A percentile compares a stretch with the other conserved stretches of the same genome.
phyloP scores from a whole-genome alignment of 2,113 vertebrate species.

The Nymphicus hollandicus region DNA sequence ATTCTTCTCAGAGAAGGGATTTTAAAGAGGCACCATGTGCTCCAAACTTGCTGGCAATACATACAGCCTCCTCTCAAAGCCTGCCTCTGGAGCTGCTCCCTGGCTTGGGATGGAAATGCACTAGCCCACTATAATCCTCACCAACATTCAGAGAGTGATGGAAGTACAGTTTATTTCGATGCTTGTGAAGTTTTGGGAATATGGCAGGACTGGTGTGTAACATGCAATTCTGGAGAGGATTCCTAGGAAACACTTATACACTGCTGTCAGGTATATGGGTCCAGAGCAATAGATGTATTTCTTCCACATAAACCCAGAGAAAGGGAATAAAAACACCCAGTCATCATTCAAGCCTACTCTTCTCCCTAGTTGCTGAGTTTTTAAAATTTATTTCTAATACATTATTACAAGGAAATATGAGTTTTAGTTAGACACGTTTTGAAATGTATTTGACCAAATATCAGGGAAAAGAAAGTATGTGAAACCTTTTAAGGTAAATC shows the following conservation, averaged over 20 bases:
- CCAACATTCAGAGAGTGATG: neutral
- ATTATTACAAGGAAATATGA: neutral
- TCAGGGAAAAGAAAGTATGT: neutral
- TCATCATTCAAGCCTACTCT: neutral
- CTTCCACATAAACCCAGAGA: neutral
- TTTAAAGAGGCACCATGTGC: slow-evolving; percentile 14
- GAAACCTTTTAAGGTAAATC: neutral
- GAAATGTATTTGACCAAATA: neutral
- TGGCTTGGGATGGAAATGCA: neutral
- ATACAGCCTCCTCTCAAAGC: neutral
- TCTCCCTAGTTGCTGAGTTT: neutral
- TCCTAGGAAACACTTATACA: neutral
- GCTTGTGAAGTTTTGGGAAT: neutral
- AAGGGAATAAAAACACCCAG: neutral
- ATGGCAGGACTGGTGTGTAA: neutral
- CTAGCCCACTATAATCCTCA: neutral
- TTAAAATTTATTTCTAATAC: neutral
- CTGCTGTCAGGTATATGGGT: neutral
- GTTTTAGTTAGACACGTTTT: neutral
- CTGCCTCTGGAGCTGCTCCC: neutral
- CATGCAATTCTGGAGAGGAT: neutral
- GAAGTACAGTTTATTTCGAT: neutral
- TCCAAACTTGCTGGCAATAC: neutral
- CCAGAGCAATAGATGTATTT: neutral
- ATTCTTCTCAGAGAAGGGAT: neutral